Base-by-base conservation (phyloP, 2,797 vertebrate genomes). In the Anolis apletophallus region DNA sequence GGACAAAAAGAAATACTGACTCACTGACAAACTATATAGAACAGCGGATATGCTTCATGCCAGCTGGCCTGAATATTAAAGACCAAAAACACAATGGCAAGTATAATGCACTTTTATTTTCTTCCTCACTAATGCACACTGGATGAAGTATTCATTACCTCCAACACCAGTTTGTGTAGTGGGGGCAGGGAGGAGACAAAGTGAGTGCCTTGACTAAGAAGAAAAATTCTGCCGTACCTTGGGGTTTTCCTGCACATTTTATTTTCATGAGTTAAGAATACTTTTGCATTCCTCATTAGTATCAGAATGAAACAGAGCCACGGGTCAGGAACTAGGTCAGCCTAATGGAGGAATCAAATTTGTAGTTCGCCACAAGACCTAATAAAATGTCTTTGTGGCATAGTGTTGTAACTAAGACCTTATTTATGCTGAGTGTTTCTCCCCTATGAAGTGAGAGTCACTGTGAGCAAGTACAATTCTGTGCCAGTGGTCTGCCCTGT, bases 281-380 rank as follows among this genome's bases (percentile, higher is more conserved):
- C n/a, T 73, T 88, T 87, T 84, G 55, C 23, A 83, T 89, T 90
- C 46, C 78, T 91, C 3, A 64, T 93, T 90, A 93, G 80, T 90
- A 91, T 91, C 74, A 85, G 76, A 92, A 77, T 80, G 79, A 88
- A 93, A 88, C 5, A 83, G 52, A 85, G 80, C 67, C 69, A 90
- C 67, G 86, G 85, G 86, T 91, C 59, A 26, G 40, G 57, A 16
- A 88, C 67, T 1, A 54, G 34, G 59, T 88, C 82, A 89, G 40
- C 23, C 64, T 91, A 91, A 92, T 90, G 86, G 90, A 85, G 46
- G 89, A 91, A 76, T 73, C 81, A 84, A 74, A 87, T 26, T 1
- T 69, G 17, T 55, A 78, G 23, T 36, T 80, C 11, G 81, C 29
- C 46, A 85, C n/a, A 86, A 84, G 40, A 74, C 11, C 21, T 59